These are phyloP conservation scores for Heliocidaris erythrogramma DNA, from an alignment of 35 echinoderm and acorn worm species.

Conservation along the genomic window DNA sequence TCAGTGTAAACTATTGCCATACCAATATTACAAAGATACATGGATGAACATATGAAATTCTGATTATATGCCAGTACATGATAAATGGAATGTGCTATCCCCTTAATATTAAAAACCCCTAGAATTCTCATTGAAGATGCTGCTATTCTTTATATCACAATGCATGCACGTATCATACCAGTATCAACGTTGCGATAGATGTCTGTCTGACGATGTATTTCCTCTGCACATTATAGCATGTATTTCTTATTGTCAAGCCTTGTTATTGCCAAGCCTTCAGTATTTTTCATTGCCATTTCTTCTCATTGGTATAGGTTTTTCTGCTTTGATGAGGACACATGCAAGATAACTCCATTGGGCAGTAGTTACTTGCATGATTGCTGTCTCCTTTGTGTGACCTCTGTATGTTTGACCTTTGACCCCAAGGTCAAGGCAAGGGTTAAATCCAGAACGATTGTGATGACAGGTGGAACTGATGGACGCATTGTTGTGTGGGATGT, in stretches of 20 bases:
- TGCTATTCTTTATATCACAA: no score
- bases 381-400: conserved; percentile 40
- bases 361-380: conserved; percentile 32
- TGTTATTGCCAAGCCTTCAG: neutral
- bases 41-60: no score
- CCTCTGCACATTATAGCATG: neutral
- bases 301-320: neutral
- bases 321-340: neutral
- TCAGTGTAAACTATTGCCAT: no score
- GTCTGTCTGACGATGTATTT: no score
- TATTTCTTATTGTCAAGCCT: neutral
- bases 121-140: no score
- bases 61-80: no score
- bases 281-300: neutral
- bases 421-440: neutral
- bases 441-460: neutral
- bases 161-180: neutral
- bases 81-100: no score
- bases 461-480: conserved; percentile 38
- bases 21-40: no score
- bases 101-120: no score
- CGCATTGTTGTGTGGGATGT: conserved; percentile 21
- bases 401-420: neutral
- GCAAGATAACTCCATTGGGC: conserved; percentile 1
- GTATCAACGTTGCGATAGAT: no score